Conservation (phyloP, 2,888 invertebrate species). For the Drosophila conformis region DNA sequence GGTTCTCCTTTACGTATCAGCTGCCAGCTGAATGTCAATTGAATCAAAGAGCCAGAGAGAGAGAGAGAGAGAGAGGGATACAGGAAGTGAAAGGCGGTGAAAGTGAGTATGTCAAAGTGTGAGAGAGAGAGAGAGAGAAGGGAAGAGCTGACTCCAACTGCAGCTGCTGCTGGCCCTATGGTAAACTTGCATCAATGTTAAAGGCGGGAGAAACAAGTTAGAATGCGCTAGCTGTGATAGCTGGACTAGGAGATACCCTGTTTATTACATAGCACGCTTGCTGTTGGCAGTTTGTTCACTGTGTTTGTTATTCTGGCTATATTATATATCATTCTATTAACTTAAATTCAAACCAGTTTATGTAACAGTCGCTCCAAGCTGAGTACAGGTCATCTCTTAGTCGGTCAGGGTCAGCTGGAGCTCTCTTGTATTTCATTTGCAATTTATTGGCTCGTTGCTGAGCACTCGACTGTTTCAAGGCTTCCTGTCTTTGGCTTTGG, state of each 20-base stretch:
- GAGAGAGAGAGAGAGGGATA: background rate
- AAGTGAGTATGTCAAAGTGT: background rate
- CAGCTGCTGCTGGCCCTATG: background rate
- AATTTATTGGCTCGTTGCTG: constrained; percentile 58
- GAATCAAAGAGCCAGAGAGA: background rate
- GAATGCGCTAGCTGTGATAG: too few species aligned
- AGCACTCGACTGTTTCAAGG: constrained; percentile 5
- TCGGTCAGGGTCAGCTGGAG: background rate
- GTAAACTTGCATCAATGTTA: background rate
- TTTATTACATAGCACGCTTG: background rate
- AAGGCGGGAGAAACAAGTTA: background rate
- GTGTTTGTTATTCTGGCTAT: background rate
- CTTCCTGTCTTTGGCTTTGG: background rate
- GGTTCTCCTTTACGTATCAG: constrained; percentile 9
- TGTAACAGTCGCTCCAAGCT: background rate
- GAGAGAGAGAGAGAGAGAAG: background rate
- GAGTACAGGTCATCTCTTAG: background rate
- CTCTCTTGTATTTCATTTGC: constrained; percentile 51
- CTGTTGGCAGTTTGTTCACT: too few species aligned
- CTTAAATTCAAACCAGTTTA: background rate
- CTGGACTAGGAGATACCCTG: background rate
- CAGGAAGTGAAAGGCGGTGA: background rate
- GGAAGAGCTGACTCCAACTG: constrained; percentile 3
- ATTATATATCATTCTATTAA: background rate
- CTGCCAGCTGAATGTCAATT: constrained; percentile 26